Base-by-base conservation (phyloP, 2,888 invertebrate genomes). In the Nudaria mundana region DNA sequence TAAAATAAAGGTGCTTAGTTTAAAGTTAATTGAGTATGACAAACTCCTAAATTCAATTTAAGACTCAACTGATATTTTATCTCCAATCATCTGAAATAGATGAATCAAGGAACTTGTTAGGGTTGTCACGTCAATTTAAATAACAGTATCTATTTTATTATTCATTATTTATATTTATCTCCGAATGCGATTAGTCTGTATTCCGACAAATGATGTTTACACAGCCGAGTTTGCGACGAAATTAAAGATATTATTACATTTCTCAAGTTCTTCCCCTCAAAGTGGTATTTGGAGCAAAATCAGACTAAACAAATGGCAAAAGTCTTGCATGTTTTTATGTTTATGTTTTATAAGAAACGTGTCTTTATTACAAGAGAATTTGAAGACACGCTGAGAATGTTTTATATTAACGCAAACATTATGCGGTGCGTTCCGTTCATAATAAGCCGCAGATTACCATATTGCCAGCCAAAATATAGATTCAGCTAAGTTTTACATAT, bases 161-260 rank as follows among this genome's bases (percentile, higher is more conserved):
- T 71, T 73, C 70, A 69, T 70, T 67, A 71, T 71, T 73, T 69
- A 69, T 64, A 61, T 33, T 33, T 33, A 24, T 39, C 29, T 20
- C 12, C 46, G 57, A 52, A 43, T 53, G 55, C 55, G 65, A 70
- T 71, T 68, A 76, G 71, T 66, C 61, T 56, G 48, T 57, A 67
- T 63, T 42, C 61, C 50, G 52, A 49, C 59, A 59, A 60, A 66
- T 60, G 68, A 74, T 76, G 66, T 78, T 76, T 76, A 71, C 68
- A 67, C 59, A 70, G 58, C 68, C 63, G 71, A 74, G 63, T 65
- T 52, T 37, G 52, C 52, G 54, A 58, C 66, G 67, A 71, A 76
- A 80, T 76, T 74, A 77, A 71, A 77, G 67, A 69, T 72, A 76
- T 77, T 79, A 80, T 79, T 76, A 79, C 72, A 73, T 76, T 75